These are phyloP conservation scores for Catocala fraxini DNA, from an alignment of 2,888 invertebrate species.

Conservation along the genomic window DNA sequence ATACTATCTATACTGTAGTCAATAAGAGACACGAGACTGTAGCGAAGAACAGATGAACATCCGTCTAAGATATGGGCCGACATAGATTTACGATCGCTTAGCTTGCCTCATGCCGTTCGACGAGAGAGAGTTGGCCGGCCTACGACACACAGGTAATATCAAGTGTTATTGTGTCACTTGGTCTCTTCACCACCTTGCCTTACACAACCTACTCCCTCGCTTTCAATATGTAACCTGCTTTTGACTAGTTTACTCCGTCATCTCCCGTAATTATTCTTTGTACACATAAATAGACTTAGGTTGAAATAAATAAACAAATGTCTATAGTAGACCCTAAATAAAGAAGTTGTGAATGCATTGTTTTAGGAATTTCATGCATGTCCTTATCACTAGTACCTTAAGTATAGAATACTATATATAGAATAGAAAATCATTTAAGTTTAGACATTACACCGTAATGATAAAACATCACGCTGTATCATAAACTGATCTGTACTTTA, in stretches of 20 bases:
- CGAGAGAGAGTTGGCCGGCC: conserved; percentile 51
- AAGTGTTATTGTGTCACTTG: conserved; percentile 54
- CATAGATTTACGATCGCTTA: conserved; percentile 67
- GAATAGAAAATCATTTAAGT: background rate
- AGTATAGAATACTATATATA: background rate
- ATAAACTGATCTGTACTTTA: background rate
- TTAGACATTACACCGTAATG: background rate
- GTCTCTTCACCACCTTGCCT: conserved; percentile 61
- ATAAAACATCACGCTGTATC: conserved; percentile 2
- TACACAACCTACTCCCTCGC: conserved; percentile 51
- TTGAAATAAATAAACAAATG: background rate
- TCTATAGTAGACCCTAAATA: background rate
- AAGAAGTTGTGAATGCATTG: too few relatives aligned
- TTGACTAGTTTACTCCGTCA: conserved; percentile 25
- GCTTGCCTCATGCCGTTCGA: conserved; percentile 76
- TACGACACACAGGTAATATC: conserved; percentile 63
- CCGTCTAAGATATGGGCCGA: conserved; percentile 51
- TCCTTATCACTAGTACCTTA: conserved; percentile 13
- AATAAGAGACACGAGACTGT: background rate
- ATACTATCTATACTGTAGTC: background rate
- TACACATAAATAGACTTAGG: conserved; percentile 17
- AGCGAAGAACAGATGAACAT: conserved; percentile 9
- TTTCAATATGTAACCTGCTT: conserved; percentile 43
- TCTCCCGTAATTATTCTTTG: conserved; percentile 12
- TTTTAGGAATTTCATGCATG: conserved; percentile 33